Conservation (phyloP, 1,140 invertebrate genomes). For the Drosophila busckii region DNA sequence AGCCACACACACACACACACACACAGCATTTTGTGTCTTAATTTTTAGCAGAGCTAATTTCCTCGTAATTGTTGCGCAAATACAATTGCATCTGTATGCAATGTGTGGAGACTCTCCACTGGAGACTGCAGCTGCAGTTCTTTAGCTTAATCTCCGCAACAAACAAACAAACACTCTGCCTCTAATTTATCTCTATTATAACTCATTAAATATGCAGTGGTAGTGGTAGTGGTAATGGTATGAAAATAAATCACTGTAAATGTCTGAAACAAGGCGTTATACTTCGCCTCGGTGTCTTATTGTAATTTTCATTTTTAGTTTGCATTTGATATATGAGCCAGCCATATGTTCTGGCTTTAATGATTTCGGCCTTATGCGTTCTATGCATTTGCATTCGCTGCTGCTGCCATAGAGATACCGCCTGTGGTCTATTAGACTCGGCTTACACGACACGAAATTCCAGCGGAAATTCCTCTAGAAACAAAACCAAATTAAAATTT, state of each 20-base stretch:
- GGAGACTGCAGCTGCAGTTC: no score
- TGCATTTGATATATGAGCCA: slow-evolving; percentile 46
- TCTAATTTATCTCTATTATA: slow-evolving; percentile 12
- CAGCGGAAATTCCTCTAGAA: slow-evolving; percentile 19
- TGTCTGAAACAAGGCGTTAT: slow-evolving; percentile 21
- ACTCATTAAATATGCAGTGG: slow-evolving; percentile 53
- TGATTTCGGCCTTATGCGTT: slow-evolving; percentile 24
- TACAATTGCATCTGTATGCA: slow-evolving; percentile 19
- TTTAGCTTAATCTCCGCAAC: no score
- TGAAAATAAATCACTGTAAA: slow-evolving; percentile 55
- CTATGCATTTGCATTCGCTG: slow-evolving; percentile 26
- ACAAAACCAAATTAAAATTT: slow-evolving; percentile 33
- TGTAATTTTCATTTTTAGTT: slow-evolving; percentile 12
- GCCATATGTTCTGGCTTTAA: slow-evolving; percentile 57
- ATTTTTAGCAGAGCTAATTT: slow-evolving; percentile 46
- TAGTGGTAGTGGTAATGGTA: slow-evolving; percentile 36
- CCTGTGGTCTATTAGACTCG: slow-evolving; percentile 18
- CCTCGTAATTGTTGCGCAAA: slow-evolving; percentile 52
- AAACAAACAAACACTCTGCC: no score
- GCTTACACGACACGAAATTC: slow-evolving; percentile 13
- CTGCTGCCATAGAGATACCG: background rate
- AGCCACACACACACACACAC: background rate
- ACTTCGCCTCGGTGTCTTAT: slow-evolving; percentile 2
- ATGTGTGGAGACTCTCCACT: no score
- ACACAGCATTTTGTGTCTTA: slow-evolving; percentile 6